phyloP scores from a whole-genome alignment of 2,797 vertebrate genomes.

The Channallabes apus region DNA sequence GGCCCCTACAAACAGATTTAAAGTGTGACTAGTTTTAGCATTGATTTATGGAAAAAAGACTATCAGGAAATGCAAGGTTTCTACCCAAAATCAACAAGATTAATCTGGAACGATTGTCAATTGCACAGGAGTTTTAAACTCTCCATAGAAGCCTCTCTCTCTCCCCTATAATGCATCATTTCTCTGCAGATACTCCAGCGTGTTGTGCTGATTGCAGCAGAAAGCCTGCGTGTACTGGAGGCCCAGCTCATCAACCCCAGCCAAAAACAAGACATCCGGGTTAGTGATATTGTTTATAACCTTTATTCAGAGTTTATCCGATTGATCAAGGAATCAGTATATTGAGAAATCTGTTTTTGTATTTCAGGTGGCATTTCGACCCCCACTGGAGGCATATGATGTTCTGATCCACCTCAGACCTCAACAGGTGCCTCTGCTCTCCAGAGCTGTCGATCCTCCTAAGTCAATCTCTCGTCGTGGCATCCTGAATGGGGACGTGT shows the following conservation, averaged over 20 bases:
- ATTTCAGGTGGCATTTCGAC: slow-evolving; percentile 84
- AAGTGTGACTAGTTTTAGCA: background rate
- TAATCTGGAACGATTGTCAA: background rate
- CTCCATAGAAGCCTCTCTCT: background rate
- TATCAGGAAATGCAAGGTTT: too few species aligned
- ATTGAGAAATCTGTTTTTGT: background rate
- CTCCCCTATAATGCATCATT: background rate
- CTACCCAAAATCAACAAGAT: too few species aligned
- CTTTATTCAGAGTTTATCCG: background rate
- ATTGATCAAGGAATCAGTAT: background rate
- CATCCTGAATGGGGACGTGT: slow-evolving; percentile 25
- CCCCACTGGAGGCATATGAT: slow-evolving; percentile 88
- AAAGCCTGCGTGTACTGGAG: slow-evolving; percentile 83
- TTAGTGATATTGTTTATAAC: slow-evolving; percentile 59
- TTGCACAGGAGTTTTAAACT: background rate
- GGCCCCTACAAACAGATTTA: background rate
- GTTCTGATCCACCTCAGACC: slow-evolving; percentile 86
- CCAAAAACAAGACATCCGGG: slow-evolving; percentile 83
- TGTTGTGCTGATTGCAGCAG: slow-evolving; percentile 78
- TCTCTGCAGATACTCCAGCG: slow-evolving; percentile 85
- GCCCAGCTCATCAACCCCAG: slow-evolving; percentile 79
- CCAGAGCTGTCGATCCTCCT: slow-evolving; percentile 81
- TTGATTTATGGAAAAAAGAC: too few species aligned
- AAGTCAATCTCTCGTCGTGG: slow-evolving; percentile 76
- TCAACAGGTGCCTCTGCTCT: slow-evolving; percentile 84